phyloP scores from a whole-genome alignment of 2,888 invertebrate genomes.

The Eulithis testata region DNA sequence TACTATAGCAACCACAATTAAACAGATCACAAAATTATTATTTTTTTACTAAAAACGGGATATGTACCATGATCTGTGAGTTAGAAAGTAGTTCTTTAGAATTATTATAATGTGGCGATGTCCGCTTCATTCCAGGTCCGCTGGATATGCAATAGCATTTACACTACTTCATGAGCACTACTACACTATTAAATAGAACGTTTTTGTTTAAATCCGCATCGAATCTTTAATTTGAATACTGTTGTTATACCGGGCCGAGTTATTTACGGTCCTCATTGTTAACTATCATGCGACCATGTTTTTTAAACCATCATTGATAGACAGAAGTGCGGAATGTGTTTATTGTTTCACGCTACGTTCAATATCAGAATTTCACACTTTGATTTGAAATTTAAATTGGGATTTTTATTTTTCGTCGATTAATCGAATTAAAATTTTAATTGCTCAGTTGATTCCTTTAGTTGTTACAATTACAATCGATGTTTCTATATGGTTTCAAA shows the following conservation, averaged over 20 bases:
- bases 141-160: conserved; percentile 42
- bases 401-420: conserved; percentile 37
- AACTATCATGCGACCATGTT: conserved; percentile 67
- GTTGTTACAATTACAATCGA: neutral
- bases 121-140: conserved; percentile 14
- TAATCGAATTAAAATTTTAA: conserved; percentile 32
- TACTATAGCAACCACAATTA: too few species aligned
- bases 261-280: conserved; percentile 75
- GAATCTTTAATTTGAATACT: conserved; percentile 81
- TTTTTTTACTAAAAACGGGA: too few species aligned
- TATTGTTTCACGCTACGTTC: conserved; percentile 76
- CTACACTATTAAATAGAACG: conserved; percentile 81
- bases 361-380: conserved; percentile 67
- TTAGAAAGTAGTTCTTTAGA: too few species aligned
- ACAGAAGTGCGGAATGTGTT: conserved; percentile 73
- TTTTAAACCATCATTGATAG: conserved; percentile 22
- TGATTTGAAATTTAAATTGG: conserved; percentile 53
- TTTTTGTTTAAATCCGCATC: conserved; percentile 83
- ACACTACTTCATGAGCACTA: conserved; percentile 70
- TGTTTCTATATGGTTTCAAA: neutral
- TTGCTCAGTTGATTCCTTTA: conserved; percentile 6
- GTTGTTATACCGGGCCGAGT: conserved; percentile 75
- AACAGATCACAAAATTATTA: too few species aligned
- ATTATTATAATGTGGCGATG: too few species aligned
- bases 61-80: too few species aligned